phyloP scores from a whole-genome alignment of 2,797 vertebrate genomes.

The Anolis apletophallus region DNA sequence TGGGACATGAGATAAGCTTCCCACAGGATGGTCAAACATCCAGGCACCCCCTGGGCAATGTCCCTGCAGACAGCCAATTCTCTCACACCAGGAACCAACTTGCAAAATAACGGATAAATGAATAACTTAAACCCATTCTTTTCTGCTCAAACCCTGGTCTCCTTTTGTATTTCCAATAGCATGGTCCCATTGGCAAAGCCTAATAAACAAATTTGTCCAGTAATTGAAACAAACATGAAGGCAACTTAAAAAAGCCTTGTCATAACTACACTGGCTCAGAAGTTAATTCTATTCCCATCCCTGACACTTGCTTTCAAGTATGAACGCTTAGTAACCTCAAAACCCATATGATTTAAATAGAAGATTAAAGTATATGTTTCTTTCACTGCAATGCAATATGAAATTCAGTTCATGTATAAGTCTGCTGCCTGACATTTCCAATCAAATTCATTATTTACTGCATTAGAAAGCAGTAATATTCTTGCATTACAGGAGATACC shows the following conservation, averaged over 20 bases:
- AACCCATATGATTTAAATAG: background rate
- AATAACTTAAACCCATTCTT: background rate
- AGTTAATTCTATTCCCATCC: background rate
- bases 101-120: no score
- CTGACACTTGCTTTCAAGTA: slow-evolving; percentile 1
- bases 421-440: background rate
- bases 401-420: background rate
- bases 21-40: no score
- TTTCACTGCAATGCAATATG: no score
- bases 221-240: background rate
- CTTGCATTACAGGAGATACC: background rate
- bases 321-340: background rate
- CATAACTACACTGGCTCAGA: background rate
- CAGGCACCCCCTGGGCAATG: no score
- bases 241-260: background rate
- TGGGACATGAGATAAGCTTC: no score
- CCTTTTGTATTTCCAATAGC: background rate
- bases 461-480: background rate
- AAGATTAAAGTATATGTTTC: background rate
- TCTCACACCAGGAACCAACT: no score
- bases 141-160: slow-evolving; percentile 43
- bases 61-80: no score
- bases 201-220: background rate
- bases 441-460: background rate
- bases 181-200: background rate